A percentile compares a stretch with the other conserved stretches of the same genome.
phyloP scores from a whole-genome alignment of 2,888 invertebrate species.

The Cinara cedri region DNA sequence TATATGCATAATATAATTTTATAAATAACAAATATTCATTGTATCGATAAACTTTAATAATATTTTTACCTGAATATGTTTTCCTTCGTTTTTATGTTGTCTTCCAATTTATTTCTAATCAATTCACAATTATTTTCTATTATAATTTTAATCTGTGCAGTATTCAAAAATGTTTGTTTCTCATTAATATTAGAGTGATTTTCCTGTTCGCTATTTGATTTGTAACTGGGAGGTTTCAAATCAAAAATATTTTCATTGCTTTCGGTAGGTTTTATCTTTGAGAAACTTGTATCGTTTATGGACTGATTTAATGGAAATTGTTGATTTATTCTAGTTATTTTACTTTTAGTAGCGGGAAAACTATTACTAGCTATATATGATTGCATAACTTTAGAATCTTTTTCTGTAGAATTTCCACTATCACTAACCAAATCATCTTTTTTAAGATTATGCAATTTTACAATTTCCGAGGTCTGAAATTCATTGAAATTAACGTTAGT shows the following conservation, averaged over 20 bases:
- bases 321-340: constrained; percentile 26
- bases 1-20: neutral
- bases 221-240: neutral
- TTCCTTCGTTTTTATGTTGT: constrained; percentile 37
- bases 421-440: constrained; percentile 41
- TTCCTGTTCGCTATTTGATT: neutral
- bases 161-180: neutral
- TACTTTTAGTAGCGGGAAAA: constrained; percentile 23
- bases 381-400: constrained; percentile 42
- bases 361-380: constrained; percentile 16
- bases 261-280: constrained; percentile 1
- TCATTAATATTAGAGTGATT: neutral
- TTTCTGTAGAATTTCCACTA: constrained; percentile 43
- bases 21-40: neutral
- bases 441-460: constrained; percentile 10
- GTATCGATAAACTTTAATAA: neutral
- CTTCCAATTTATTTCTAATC: constrained; percentile 29
- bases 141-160: neutral
- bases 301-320: constrained; percentile 29
- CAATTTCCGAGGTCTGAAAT: neutral
- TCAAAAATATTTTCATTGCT: neutral
- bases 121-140: constrained; percentile 25
- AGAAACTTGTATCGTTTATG: constrained; percentile 10
- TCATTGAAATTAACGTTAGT: constrained; percentile 16
- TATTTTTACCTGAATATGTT: constrained; percentile 36